Evolutionary conservation across 1,140 invertebrate species (phyloP), one percentile per base, ranked within the genome.

Genomic region (Bombus waltoni): DNA sequence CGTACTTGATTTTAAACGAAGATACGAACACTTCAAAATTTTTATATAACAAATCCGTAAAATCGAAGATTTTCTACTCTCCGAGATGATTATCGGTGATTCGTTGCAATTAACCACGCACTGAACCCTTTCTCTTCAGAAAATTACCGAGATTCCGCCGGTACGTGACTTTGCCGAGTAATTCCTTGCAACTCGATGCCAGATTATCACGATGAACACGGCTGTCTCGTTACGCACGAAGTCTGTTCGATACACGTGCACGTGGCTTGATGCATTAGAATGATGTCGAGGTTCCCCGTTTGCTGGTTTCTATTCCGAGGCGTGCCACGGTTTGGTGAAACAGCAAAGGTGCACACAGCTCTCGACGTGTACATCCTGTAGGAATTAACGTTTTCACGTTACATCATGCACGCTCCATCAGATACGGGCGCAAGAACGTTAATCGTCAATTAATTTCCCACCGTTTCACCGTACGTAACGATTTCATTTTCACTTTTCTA

Each of bases 211-310:
- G 88, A 83, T 71, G 75, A 83, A 80, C 88, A 70, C 38, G 88
- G 86, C 72, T 89, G 88, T 89, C 81, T 88, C 85, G 87, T 89
- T 89, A 89, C 88, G 88, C 88, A 83, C 84, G 88, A 84, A 87
- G 85, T 81, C 71, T 83, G 88, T 68, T 87, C 66, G 84, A 73
- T 75, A 73, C 72, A 85, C 86, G 88, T 87, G 85, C 88, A 79
- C 71, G 74, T 44, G 81, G 44, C 83, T 90, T 80, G 89, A 90
- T 90, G 89, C 89, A 88, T 90, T 86, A 77, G 86, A 86, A 90
- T 88, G 89, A 90, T 68, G 88, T 53, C 59, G 47, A n/a, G 65
- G 44, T 40, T 77, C 59, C 44, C 68, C 70, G 74, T 87, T 79
- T 76, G 78, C 80, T 22, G 65, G 71, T 35, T 57, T 38, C 73